These are phyloP conservation scores for Chrysogorgia sp. DNA, from an alignment of 92 coral and sea anemone species.

Conservation along the genomic window DNA sequence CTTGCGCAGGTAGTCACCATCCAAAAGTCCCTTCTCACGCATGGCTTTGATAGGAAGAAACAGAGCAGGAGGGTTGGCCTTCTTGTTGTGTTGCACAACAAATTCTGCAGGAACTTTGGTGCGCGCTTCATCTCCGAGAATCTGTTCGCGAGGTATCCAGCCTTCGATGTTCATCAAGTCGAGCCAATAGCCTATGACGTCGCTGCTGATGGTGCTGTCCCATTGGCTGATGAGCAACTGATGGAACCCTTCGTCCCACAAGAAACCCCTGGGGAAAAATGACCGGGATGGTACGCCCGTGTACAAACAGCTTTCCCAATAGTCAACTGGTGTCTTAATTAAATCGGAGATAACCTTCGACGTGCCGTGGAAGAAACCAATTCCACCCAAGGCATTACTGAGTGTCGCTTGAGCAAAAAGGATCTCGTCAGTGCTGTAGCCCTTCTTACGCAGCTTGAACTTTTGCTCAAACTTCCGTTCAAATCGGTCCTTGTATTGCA, in stretches of 20 bases:
- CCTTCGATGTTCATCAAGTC: conserved; percentile 95
- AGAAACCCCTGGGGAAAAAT: conserved; percentile 94
- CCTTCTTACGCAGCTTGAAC: conserved; percentile 75
- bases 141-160: conserved; percentile 99
- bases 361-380: conserved; percentile 88
- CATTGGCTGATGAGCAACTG: conserved; percentile 96
- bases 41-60: conserved; percentile 90
- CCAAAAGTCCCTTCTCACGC: conserved; percentile 88
- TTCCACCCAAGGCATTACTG: conserved; percentile 91
- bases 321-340: conserved; percentile 84
- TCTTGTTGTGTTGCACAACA: conserved; percentile 93
- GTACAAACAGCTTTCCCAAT: conserved; percentile 91
- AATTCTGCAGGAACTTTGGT: conserved; percentile 95
- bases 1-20: conserved; percentile 71
- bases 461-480: conserved; percentile 87
- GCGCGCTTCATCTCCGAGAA: conserved; percentile 94
- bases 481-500: conserved; percentile 67
- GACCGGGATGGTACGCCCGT: conserved; percentile 97
- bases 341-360: conserved; percentile 84
- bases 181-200: conserved; percentile 96
- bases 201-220: conserved; percentile 89
- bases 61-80: conserved; percentile 96
- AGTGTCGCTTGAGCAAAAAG: conserved; percentile 90
- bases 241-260: conserved; percentile 99
- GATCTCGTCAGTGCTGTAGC: conserved; percentile 67